Percentiles rank a stretch among this genome's conserved stretches.
These are phyloP conservation scores for Strix uralensis DNA, from an alignment of 2,113 vertebrate species.

Conservation along the genomic window DNA sequence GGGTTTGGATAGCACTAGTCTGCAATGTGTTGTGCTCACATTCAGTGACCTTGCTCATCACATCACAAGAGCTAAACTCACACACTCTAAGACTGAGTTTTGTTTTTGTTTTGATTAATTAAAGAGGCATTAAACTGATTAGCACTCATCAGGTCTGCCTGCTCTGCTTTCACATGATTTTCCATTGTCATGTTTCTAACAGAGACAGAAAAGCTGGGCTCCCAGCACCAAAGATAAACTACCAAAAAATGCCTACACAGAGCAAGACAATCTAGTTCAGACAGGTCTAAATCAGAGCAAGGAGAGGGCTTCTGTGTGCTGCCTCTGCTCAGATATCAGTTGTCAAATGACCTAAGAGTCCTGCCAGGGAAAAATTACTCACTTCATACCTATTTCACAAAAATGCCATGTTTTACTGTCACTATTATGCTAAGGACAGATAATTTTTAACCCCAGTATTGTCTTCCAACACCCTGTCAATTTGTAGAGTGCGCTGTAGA, in stretches of 20 bases:
- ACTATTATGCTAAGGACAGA: not conserved
- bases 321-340: not conserved
- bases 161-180: not conserved
- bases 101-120: constrained; percentile 30
- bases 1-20: not conserved
- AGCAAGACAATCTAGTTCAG: not conserved
- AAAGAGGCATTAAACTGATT: not conserved
- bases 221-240: not conserved
- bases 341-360: not conserved
- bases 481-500: not conserved
- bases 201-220: not conserved
- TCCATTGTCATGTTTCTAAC: not conserved
- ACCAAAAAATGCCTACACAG: not conserved
- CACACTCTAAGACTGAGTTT: not conserved
- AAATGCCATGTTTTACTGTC: not conserved
- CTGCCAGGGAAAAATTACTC: not conserved
- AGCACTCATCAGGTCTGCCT: not conserved
- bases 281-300: not conserved
- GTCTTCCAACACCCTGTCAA: not conserved
- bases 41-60: not conserved
- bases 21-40: not conserved
- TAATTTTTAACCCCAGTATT: not conserved
- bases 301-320: not conserved
- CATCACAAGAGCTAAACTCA: not conserved
- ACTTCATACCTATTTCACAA: not conserved